A percentile compares a stretch with the other conserved stretches of the same genome.
phyloP scores from a whole-genome alignment of 2,888 invertebrate species.

The Escarpia spicata region DNA sequence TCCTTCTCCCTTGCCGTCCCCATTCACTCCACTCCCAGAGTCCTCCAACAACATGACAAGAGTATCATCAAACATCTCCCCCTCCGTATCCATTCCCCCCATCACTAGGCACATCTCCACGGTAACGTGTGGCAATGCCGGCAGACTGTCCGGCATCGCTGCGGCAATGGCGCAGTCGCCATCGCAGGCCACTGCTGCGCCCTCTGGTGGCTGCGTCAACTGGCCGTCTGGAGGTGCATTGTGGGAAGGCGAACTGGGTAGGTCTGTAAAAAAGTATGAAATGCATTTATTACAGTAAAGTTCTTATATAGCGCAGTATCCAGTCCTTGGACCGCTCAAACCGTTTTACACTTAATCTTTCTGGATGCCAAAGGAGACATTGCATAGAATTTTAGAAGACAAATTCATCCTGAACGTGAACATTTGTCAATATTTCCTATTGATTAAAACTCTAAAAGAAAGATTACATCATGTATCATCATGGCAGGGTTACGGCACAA shows the following conservation, averaged over 20 bases:
- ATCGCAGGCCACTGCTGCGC: neutral
- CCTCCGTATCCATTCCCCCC: constrained; percentile 65
- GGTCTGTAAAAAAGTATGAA: neutral
- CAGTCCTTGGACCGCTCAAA: no score
- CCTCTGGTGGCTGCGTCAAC: constrained; percentile 19
- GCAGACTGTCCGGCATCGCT: neutral
- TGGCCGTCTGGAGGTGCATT: constrained; percentile 13
- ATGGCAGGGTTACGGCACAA: no score
- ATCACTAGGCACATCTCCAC: constrained; percentile 38
- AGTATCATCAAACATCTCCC: constrained; percentile 64
- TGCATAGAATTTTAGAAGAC: no score
- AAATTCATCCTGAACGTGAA: no score
- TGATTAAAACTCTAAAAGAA: no score
- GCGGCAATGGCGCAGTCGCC: neutral
- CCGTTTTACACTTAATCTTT: no score
- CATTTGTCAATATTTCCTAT: no score
- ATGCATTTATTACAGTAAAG: no score
- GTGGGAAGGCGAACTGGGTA: neutral
- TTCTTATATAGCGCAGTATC: no score
- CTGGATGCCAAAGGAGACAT: no score
- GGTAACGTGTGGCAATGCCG: neutral
- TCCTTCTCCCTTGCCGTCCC: neutral
- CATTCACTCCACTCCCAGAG: neutral
- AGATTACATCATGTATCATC: no score
- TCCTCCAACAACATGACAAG: constrained; percentile 44